Base-by-base conservation (phyloP, 2,888 invertebrate species). In the Sarcophaga subvicina region DNA sequence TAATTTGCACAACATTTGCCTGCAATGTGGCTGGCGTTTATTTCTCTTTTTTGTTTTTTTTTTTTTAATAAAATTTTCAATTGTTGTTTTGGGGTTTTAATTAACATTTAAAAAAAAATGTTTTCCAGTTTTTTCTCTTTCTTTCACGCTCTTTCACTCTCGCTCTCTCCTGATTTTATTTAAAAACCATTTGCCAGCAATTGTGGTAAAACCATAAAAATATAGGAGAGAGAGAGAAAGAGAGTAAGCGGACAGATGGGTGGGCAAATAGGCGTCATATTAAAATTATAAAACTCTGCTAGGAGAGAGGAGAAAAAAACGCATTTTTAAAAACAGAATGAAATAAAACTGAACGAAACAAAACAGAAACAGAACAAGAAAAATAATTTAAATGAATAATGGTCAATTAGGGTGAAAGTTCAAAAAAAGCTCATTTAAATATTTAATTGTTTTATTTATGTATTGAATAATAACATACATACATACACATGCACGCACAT, bases 311-410 rank as follows among this genome's bases (percentile, higher is more conserved):
- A 12, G 4, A 4, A 54, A 59, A 37, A 37, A 77, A 8, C 60
- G 27, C 8, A 17, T 62, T 66, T 66, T 67, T 54, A 6, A 14
- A 69, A 63, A 69, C 20, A 45, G 10, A 37, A 37, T 37, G 37
- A 37, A 37, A 37, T 37, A 37, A 37, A 37, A 8, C 37, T 10
- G 8, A 37, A 37, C 37, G 10, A 37, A 37, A 37, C 37, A 37
- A 2, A 22, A 22, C 22, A 22, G 1, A 37, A 37, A 27, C 8
- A 37, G 37, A 37, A 37, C n/a, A 37, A 59, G 25, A 54, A 54
- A 73, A 75, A 83, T 63, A 66, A 80, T 80, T 64, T 59, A 84
- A 79, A 80, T 75, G 64, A 75, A 80, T 79, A 79, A 83, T 83
- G 67, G 59, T 60, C 75, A 80, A 80, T 70, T 84, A 80, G 79